Conservation (phyloP, 64 coral and sea anemone genomes). For the Hydrozoanthus tunicans region DNA sequence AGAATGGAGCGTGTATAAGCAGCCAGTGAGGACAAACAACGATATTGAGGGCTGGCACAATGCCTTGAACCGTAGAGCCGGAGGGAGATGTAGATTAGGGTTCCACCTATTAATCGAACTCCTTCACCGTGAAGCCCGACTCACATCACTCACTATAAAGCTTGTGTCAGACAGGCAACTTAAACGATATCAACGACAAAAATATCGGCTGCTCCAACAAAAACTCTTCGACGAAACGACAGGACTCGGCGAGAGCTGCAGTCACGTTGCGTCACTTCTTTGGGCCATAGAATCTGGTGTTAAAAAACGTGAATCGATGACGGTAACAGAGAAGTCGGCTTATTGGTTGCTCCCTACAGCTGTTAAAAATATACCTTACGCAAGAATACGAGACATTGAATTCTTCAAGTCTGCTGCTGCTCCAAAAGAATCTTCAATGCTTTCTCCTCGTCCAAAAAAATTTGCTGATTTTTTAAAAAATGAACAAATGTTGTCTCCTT, state of each 20-base stretch:
- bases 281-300: constrained; percentile 51
- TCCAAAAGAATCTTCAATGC: constrained; percentile 15
- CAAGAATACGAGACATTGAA: constrained; percentile 26
- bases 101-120: too few relatives aligned
- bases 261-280: constrained; percentile 43
- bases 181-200: too few relatives aligned
- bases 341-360: constrained; percentile 59
- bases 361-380: constrained; percentile 25
- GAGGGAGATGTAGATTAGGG: too few relatives aligned
- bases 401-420: constrained; percentile 24
- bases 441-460: constrained; percentile 9
- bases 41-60: too few relatives aligned
- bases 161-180: too few relatives aligned
- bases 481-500: constrained; percentile 32
- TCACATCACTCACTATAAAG: too few relatives aligned
- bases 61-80: too few relatives aligned
- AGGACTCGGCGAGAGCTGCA: constrained; percentile 23
- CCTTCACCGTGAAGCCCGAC: too few relatives aligned
- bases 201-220: too few relatives aligned
- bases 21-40: too few relatives aligned
- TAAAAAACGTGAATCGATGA: constrained; percentile 53
- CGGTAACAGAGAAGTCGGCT: constrained; percentile 64
- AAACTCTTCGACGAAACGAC: too few relatives aligned
- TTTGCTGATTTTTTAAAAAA: constrained; percentile 20
- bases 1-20: too few relatives aligned